A percentile compares a stretch with the other conserved stretches of the same genome.
phyloP scores from a whole-genome alignment of 1,140 invertebrate genomes.

The Drosophila malerkotliana region DNA sequence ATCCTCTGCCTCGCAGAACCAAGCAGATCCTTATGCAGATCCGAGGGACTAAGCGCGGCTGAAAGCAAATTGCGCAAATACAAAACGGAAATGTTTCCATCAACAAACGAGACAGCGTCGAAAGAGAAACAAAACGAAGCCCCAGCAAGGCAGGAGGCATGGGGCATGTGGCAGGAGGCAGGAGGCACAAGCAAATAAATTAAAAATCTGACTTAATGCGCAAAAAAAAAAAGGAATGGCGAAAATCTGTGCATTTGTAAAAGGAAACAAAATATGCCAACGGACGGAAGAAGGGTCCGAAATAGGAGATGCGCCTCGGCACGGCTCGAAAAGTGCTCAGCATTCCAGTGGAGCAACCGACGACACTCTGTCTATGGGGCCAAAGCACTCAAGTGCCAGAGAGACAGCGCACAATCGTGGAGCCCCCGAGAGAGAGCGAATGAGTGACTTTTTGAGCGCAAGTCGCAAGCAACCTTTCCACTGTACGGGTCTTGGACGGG shows the following conservation, averaged over 20 bases:
- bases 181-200: conserved; percentile 59
- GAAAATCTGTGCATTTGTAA: conserved; percentile 75
- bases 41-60: conserved; percentile 23
- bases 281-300: conserved; percentile 43
- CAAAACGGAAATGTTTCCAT: conserved; percentile 73
- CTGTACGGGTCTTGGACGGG: conserved; percentile 2
- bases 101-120: conserved; percentile 24
- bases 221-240: conserved; percentile 40
- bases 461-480: conserved; percentile 13
- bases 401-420: conserved; percentile 36
- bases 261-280: conserved; percentile 74
- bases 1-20: conserved; percentile 31
- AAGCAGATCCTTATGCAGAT: conserved; percentile 11
- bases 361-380: conserved; percentile 64
- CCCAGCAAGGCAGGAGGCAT: neutral
- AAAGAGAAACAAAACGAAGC: conserved; percentile 24
- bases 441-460: conserved; percentile 68
- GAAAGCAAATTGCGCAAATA: conserved; percentile 70
- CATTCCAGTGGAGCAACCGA: conserved; percentile 54
- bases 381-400: conserved; percentile 52
- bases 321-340: conserved; percentile 10
- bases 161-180: conserved; percentile 4
- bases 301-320: conserved; percentile 15
- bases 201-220: conserved; percentile 77
- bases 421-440: conserved; percentile 28